Evolutionary conservation across 2,113 vertebrate genomes (phyloP), one percentile per base, ranked within the genome.

Genomic region (Baryphthengus martii): DNA sequence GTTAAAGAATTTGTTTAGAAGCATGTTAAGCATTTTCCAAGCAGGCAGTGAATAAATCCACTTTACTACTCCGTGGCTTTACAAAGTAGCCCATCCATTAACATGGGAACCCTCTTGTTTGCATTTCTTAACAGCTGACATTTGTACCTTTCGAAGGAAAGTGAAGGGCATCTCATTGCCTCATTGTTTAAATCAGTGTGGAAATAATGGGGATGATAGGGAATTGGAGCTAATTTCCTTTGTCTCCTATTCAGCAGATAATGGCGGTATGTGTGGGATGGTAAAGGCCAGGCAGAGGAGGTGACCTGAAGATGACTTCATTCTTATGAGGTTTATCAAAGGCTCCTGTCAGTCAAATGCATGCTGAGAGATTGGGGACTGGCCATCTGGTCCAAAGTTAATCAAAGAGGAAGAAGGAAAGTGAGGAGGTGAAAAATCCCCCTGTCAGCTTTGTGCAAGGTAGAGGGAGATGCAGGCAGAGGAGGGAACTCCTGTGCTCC

Each of bases 301-400:
- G 96, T 98, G 98, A 98, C 98, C 98, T 97, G 95, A 97, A 98
- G 98, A 98, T 98, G 98, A 96, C 97, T 98, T 98, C 97, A 98
- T 98, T 98, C 97, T 98, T 98, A 97, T 66, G 96, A 98, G 98
- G 98, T 98, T 98, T 98, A 98, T 98, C 98, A 98, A 98, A 98
- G 97, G 98, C 98, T 98, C 97, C 98, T 98, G 99, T 99, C 99
- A 99, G 98, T 99, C 99, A 99, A 98, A 98, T 97, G 98, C 99
- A 99, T 98, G 99, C 98, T 99, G 99, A 98, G 99, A 99, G 98
- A 98, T 98, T 98, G 98, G 98, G 98, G 98, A 98, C 98, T 97
- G 98, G 98, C 99, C 99, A 99, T 99, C 99, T 99, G 99, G 98
- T 98, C 98, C 97, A 96, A 98, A 98, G 98, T 98, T 98, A 98